These are phyloP conservation scores for Linnaemya vulpina DNA, from an alignment of 2,888 invertebrate genomes.

Conservation along the genomic window DNA sequence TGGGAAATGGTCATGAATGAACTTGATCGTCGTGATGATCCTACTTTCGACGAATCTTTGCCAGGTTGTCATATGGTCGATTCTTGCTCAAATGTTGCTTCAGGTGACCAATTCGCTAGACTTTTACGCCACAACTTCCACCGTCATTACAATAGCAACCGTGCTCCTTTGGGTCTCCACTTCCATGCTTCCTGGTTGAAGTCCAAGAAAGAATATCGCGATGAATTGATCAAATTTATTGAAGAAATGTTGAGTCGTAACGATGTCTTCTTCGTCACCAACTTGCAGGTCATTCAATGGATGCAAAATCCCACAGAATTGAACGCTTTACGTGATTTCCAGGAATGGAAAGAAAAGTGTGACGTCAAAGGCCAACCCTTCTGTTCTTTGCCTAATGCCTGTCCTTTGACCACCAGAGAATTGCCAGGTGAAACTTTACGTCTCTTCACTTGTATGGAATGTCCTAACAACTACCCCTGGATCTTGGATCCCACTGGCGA, in stretches of 20 bases:
- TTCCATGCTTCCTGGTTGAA: constrained; percentile 98
- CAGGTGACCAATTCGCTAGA: constrained; percentile 94
- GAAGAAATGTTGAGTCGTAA: constrained; percentile 95
- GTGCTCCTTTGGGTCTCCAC: constrained; percentile 95
- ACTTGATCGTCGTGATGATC: constrained; percentile 95
- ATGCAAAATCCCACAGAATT: constrained; percentile 97
- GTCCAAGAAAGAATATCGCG: constrained; percentile 95
- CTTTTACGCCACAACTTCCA: constrained; percentile 97
- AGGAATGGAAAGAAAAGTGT: constrained; percentile 97
- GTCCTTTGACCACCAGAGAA: constrained; percentile 94
- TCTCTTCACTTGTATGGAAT: constrained; percentile 97
- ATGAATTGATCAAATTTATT: constrained; percentile 95
- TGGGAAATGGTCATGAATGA: constrained; percentile 99
- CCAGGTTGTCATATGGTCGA: constrained; percentile 98
- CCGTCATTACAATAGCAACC: constrained; percentile 95
- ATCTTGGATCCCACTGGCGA: constrained; percentile 97
- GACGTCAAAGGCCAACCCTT: constrained; percentile 96
- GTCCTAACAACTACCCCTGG: constrained; percentile 98
- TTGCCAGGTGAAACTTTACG: constrained; percentile 95
- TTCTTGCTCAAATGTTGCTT: constrained; percentile 95
- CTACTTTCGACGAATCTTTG: constrained; percentile 95
- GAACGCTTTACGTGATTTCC: constrained; percentile 93
- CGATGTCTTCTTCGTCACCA: constrained; percentile 96
- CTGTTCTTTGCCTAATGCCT: constrained; percentile 95
- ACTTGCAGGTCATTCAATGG: constrained; percentile 96